These are phyloP conservation scores for Apteryx owenii DNA, from an alignment of 2,113 vertebrate species.

Conservation along the genomic window DNA sequence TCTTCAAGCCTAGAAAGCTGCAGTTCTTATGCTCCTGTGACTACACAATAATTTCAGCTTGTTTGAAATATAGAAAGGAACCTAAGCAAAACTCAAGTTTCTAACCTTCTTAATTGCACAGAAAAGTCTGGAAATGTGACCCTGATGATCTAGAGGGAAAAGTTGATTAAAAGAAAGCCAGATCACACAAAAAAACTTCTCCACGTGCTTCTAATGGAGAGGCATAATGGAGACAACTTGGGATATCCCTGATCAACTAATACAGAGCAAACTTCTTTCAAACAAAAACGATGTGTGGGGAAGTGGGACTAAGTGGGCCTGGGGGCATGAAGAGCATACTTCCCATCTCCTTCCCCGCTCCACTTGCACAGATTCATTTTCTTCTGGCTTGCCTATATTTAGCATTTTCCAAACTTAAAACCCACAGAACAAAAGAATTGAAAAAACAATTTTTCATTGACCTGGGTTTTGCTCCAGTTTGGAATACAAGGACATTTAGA, in stretches of 20 bases:
- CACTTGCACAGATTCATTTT: not conserved
- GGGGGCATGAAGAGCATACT: not conserved
- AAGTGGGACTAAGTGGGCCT: not conserved
- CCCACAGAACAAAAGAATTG: not conserved
- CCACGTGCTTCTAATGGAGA: not conserved
- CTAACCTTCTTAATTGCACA: not conserved
- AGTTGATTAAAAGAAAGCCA: not conserved
- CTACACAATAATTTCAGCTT: not conserved
- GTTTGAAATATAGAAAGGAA: not conserved
- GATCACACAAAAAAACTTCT: not conserved
- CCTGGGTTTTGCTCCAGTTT: not conserved
- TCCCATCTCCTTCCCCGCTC: not conserved
- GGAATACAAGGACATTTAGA: not conserved
- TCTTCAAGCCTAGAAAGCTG: not conserved
- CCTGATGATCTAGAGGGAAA: not conserved
- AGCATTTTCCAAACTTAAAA: not conserved
- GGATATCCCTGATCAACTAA: not conserved
- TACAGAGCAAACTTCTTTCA: not conserved
- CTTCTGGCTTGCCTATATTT: not conserved
- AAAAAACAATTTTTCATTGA: not conserved
- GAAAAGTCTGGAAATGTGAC: not conserved
- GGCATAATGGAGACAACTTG: not conserved
- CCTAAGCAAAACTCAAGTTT: not conserved
- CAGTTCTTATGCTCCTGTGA: not conserved
- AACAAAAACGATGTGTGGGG: not conserved